phyloP scores from a whole-genome alignment of 2,113 vertebrate genomes.

The Melanerpes formicivorus region DNA sequence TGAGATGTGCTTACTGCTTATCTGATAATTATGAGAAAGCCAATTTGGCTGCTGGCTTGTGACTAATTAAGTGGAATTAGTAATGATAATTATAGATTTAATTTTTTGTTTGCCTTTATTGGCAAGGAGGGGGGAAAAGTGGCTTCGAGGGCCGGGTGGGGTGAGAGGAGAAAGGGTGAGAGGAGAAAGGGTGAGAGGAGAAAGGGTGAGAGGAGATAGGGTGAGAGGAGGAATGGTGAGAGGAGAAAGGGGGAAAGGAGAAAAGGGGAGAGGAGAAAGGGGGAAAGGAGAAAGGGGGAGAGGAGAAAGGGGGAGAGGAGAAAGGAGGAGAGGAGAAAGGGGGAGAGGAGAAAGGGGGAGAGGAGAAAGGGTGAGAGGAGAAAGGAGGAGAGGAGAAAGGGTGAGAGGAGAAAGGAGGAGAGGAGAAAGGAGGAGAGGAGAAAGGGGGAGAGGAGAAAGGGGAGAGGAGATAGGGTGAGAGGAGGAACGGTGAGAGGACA shows the following conservation, averaged over 20 bases:
- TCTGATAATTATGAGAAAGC: constrained; percentile 88
- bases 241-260: too few relatives aligned
- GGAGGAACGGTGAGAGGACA: too few relatives aligned
- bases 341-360: too few relatives aligned
- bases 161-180: neutral
- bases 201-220: neutral
- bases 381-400: neutral
- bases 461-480: too few relatives aligned
- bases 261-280: too few relatives aligned
- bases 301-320: too few relatives aligned
- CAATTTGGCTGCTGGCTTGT: constrained; percentile 86
- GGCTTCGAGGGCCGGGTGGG: neutral
- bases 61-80: constrained; percentile 89
- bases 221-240: too few relatives aligned
- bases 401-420: neutral
- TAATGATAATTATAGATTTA: constrained; percentile 87
- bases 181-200: neutral
- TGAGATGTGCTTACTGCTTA: constrained; percentile 87
- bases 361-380: neutral
- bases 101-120: constrained; percentile 81
- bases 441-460: too few relatives aligned
- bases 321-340: too few relatives aligned
- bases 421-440: too few relatives aligned
- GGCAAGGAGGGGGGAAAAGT: constrained; percentile 67
- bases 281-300: too few relatives aligned